Evolutionary conservation across 2,797 vertebrate genomes (phyloP).

Genomic region (Anguilla obscura): DNA sequence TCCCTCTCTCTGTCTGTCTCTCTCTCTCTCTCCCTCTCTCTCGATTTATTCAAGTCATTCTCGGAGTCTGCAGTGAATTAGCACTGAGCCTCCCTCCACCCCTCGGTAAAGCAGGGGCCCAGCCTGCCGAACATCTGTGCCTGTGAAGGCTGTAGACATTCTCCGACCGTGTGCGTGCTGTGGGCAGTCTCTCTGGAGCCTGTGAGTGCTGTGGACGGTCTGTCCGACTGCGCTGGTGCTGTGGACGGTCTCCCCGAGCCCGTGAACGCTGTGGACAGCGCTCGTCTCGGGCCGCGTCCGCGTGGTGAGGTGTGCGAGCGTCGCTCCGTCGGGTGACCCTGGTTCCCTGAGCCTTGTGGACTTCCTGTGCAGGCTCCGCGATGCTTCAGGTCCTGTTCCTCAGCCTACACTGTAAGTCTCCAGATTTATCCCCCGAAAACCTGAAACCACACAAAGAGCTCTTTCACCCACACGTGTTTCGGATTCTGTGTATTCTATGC

Average conservation of each 20-base stretch:
- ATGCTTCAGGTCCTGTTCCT: conserved; percentile 13
- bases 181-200: conserved; percentile 28
- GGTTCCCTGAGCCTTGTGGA: neutral
- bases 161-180: conserved; percentile 62
- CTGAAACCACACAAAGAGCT: neutral
- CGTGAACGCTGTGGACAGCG: neutral
- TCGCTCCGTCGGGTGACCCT: neutral
- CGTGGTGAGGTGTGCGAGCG: neutral
- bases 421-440: neutral
- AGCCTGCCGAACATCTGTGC: conserved; percentile 31
- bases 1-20: conserved; percentile 34
- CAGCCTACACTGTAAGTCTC: neutral
- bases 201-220: too few species aligned
- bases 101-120: conserved; percentile 35
- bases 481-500: neutral
- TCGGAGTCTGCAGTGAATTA: conserved; percentile 5
- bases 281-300: neutral
- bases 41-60: neutral
- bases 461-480: neutral
- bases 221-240: conserved; percentile 55
- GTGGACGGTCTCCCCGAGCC: neutral
- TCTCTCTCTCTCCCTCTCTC: conserved; percentile 23
- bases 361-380: neutral
- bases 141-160: conserved; percentile 62
- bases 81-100: conserved; percentile 1